Conservation (phyloP, 2,113 vertebrate genomes). For the Lepus europaeus region DNA sequence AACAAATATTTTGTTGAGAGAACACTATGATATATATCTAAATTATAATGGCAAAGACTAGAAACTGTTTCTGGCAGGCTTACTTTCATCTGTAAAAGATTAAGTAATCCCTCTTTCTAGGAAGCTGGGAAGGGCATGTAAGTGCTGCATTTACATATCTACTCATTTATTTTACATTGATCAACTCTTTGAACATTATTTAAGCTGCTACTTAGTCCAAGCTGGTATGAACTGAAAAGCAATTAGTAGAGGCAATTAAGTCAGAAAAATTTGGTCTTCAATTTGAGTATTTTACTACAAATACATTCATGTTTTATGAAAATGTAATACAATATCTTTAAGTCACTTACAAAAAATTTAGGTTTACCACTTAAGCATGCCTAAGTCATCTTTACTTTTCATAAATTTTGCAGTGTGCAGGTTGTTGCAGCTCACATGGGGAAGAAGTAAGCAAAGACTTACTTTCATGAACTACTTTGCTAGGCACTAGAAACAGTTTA, state of each 20-base stretch:
- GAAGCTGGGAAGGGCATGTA: constrained; percentile 32
- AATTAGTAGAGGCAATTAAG: constrained; percentile 38
- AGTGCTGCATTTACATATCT: constrained; percentile 41
- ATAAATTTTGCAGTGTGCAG: neutral
- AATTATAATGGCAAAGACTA: neutral
- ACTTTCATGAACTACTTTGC: constrained; percentile 24
- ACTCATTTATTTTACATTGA: constrained; percentile 51
- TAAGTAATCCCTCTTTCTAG: neutral
- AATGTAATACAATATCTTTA: constrained; percentile 53
- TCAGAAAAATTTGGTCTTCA: constrained; percentile 62
- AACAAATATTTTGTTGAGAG: constrained; percentile 27
- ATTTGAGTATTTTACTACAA: constrained; percentile 42
- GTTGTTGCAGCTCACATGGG: constrained; percentile 28
- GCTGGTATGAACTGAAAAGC: constrained; percentile 1
- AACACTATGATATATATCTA: neutral
- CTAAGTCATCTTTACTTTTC: constrained; percentile 7
- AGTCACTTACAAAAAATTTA: constrained; percentile 63
- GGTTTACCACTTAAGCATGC: neutral
- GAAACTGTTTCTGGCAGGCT: neutral
- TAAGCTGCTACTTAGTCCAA: constrained; percentile 45
- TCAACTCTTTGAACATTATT: constrained; percentile 32
- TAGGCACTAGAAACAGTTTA: constrained; percentile 64
- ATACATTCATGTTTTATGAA: constrained; percentile 47
- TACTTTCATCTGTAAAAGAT: constrained; percentile 54
- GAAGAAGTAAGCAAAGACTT: constrained; percentile 48